These are phyloP conservation scores for Drosophila nr. perissopoda DNA, from an alignment of 2,888 invertebrate species.

Conservation along the genomic window DNA sequence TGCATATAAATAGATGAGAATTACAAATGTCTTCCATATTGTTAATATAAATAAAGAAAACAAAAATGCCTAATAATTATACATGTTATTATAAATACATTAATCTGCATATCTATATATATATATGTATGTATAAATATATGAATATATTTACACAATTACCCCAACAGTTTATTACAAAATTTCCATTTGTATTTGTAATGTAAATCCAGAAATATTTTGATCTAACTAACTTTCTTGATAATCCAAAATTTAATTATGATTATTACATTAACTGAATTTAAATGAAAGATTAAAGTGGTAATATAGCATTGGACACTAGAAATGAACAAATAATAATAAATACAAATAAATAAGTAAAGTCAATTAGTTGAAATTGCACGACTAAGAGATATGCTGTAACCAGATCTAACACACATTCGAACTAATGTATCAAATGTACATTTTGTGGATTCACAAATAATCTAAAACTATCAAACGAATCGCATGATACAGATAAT, in stretches of 20 bases:
- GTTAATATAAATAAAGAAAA: slow-evolving; percentile 67
- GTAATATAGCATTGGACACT: slow-evolving; percentile 5
- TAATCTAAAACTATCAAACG: slow-evolving; percentile 5
- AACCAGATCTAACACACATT: not conserved
- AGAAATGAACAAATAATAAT: not conserved
- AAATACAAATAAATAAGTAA: not conserved
- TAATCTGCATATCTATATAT: slow-evolving; percentile 31
- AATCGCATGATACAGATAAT: slow-evolving; percentile 19
- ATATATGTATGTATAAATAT: slow-evolving; percentile 8
- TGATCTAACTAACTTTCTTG: not conserved
- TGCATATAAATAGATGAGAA: slow-evolving; percentile 64
- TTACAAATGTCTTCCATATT: slow-evolving; percentile 83
- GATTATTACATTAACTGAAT: slow-evolving; percentile 5
- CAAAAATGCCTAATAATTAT: slow-evolving; percentile 26
- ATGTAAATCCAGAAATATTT: not conserved
- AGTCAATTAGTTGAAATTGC: not conserved
- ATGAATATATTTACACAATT: slow-evolving; percentile 32
- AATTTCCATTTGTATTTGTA: slow-evolving; percentile 5
- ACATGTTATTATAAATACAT: slow-evolving; percentile 39
- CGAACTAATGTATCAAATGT: slow-evolving; percentile 7
- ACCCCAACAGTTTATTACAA: slow-evolving; percentile 1
- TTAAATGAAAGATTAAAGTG: slow-evolving; percentile 1
- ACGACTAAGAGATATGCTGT: slow-evolving; percentile 5
- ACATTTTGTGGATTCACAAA: slow-evolving; percentile 24
- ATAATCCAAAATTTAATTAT: not conserved